phyloP scores from a whole-genome alignment of 2,888 invertebrate genomes.

The Mythimna pallens region DNA sequence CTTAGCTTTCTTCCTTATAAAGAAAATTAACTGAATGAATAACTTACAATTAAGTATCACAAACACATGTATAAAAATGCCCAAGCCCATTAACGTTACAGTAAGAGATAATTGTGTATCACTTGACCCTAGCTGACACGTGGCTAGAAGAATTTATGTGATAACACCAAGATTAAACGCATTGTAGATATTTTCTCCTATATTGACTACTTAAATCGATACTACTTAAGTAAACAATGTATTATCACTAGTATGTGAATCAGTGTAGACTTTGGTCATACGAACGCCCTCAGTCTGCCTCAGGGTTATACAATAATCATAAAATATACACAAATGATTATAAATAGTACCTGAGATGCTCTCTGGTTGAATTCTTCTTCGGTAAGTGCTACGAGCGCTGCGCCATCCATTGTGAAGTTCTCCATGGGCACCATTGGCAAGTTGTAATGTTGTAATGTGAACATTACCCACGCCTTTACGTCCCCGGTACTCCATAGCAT shows the following conservation, averaged over 20 bases:
- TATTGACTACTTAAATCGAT: constrained; percentile 46
- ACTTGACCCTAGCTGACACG: constrained; percentile 61
- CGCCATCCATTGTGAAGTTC: constrained; percentile 95
- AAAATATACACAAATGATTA: constrained; percentile 40
- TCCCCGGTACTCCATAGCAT: constrained; percentile 96
- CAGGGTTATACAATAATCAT: constrained; percentile 67
- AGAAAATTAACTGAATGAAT: not conserved
- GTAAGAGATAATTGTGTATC: constrained; percentile 50
- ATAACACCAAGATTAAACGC: constrained; percentile 51
- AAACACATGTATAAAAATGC: constrained; percentile 32
- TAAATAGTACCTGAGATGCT: constrained; percentile 93
- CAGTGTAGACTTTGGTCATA: constrained; percentile 71
- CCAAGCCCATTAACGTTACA: constrained; percentile 44
- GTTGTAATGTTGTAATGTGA: constrained; percentile 95
- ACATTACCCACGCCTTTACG: constrained; percentile 97
- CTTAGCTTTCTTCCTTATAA: constrained; percentile 8
- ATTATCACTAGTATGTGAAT: constrained; percentile 63
- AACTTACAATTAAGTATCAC: constrained; percentile 11
- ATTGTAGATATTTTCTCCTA: constrained; percentile 58
- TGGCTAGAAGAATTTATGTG: constrained; percentile 59
- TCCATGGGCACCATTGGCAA: constrained; percentile 93
- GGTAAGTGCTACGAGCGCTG: constrained; percentile 93
- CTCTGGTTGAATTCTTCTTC: constrained; percentile 96
- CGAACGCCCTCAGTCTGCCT: constrained; percentile 70
- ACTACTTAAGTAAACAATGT: constrained; percentile 64